Evolutionary conservation across 2,797 vertebrate species (phyloP).

Genomic region (Chromobotia macracanthus): DNA sequence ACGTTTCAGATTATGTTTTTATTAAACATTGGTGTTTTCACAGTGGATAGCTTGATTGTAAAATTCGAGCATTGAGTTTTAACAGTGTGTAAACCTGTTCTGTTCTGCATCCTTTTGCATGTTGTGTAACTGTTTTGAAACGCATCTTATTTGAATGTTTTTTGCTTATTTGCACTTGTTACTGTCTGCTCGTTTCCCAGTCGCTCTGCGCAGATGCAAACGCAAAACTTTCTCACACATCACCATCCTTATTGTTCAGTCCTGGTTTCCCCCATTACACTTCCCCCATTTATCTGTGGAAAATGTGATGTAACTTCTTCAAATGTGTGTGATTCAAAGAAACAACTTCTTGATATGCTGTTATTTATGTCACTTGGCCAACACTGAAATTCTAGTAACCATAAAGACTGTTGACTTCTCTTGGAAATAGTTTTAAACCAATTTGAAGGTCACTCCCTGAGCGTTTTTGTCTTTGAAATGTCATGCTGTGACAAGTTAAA

Average conservation of each 20-base stretch:
- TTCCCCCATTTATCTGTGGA: conserved; percentile 14
- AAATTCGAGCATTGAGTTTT: too few species aligned
- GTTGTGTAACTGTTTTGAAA: not conserved
- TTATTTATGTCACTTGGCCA: conserved; percentile 5
- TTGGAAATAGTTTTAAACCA: conserved; percentile 6
- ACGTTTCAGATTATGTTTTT: too few species aligned
- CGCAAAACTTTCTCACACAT: not conserved
- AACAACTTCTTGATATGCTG: conserved; percentile 3
- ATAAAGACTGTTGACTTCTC: conserved; percentile 7
- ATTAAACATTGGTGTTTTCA: too few species aligned
- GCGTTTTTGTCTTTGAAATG: conserved; percentile 1
- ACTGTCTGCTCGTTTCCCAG: not conserved
- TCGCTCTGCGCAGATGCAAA: not conserved
- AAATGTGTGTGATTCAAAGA: conserved; percentile 3
- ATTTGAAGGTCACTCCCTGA: conserved; percentile 5
- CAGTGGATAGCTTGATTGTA: too few species aligned
- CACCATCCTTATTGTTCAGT: not conserved
- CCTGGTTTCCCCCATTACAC: not conserved
- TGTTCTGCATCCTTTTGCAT: not conserved
- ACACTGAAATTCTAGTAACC: not conserved
- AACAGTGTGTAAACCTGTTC: not conserved
- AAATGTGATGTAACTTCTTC: not conserved
- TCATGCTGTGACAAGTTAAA: conserved; percentile 10
- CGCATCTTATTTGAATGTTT: too few species aligned
- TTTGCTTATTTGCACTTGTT: not conserved